Base-by-base conservation (phyloP, 2,797 vertebrate genomes). In the Buphagus erythrorhynchus region DNA sequence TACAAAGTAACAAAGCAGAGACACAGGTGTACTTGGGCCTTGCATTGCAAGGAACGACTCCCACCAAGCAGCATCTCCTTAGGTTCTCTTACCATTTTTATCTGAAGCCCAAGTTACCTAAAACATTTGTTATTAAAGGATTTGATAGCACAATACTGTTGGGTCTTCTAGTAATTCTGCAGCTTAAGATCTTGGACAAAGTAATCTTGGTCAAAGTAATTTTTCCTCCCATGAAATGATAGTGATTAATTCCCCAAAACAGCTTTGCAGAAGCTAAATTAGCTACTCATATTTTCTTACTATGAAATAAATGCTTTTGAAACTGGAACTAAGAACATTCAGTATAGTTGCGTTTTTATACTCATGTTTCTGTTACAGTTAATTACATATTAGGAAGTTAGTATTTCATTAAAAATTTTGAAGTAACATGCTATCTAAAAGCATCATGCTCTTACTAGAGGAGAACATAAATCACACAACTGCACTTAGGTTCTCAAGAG, bases 1-100 rank as follows among this genome's bases (percentile, higher is more conserved):
- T 76, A 72, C 55, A 49, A 90, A 89, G 57, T 52, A 96, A 95
- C 58, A 93, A 78, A 95, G 82, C 79, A 86, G 0, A 76, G 58
- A 36, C 15, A 46, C 2, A 3, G 7, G 35, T 65, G 4, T 12
- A 17, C 1, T 1, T 48, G 43, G 18, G 43, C 40, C 29, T 3
- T 52, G 67, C 29, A 36, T 17, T 66, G 11, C 38, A 69, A 72
- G 43, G 40, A 28, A 0, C 17, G 16, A 38, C 33, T 72, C 43
- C 45, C 35, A 24, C 45, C 22, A 58, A 52, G 4, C 20, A 19
- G 14, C 25, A 13, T 65, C 76, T 94, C 42, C 73, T 62, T 13
- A 72, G 6, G 15, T 17, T 65, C 35, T 89, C 16, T 51, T n/a
- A 36, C 5, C 16, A 4, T 26, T 77, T 54, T 48, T 62, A 25